These are phyloP conservation scores for Poecilia gillii DNA, from an alignment of 2,797 vertebrate genomes.

Conservation along the genomic window DNA sequence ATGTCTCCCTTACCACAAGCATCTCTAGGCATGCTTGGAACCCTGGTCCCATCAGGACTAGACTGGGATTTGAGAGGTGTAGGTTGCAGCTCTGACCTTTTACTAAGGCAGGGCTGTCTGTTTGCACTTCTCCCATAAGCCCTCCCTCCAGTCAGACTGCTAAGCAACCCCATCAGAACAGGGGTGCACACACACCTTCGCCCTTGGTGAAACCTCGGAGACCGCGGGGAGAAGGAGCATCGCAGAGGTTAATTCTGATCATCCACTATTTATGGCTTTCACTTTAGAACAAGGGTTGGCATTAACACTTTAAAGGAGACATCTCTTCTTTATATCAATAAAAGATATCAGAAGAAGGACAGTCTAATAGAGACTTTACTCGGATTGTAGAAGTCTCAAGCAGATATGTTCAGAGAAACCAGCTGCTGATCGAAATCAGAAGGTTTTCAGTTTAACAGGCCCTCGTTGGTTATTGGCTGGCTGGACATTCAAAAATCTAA, in stretches of 20 bases:
- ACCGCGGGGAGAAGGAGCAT: conserved; percentile 70
- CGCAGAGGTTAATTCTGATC: conserved; percentile 82
- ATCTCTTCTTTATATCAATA: conserved; percentile 82
- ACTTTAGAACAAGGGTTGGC: conserved; percentile 82
- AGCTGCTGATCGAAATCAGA: background rate
- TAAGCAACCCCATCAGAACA: conserved; percentile 79
- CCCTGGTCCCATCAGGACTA: conserved; percentile 66
- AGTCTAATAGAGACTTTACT: conserved; percentile 58
- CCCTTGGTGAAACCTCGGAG: conserved; percentile 75
- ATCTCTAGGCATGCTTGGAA: conserved; percentile 72
- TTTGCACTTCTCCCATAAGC: conserved; percentile 80
- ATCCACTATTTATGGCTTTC: conserved; percentile 82
- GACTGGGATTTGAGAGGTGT: conserved; percentile 77
- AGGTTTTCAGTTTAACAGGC: background rate
- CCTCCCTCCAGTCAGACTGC: conserved; percentile 69
- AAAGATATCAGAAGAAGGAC: conserved; percentile 74
- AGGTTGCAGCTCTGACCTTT: conserved; percentile 81
- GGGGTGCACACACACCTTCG: conserved; percentile 68
- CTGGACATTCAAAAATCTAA: background rate
- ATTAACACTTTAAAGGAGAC: conserved; percentile 84
- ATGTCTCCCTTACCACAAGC: conserved; percentile 67
- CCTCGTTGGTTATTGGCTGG: background rate
- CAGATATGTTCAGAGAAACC: background rate
- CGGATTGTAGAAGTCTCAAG: conserved; percentile 40
- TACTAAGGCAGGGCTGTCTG: conserved; percentile 79